Conservation (phyloP, 1,140 invertebrate species). For the Cotesia chilonis region DNA sequence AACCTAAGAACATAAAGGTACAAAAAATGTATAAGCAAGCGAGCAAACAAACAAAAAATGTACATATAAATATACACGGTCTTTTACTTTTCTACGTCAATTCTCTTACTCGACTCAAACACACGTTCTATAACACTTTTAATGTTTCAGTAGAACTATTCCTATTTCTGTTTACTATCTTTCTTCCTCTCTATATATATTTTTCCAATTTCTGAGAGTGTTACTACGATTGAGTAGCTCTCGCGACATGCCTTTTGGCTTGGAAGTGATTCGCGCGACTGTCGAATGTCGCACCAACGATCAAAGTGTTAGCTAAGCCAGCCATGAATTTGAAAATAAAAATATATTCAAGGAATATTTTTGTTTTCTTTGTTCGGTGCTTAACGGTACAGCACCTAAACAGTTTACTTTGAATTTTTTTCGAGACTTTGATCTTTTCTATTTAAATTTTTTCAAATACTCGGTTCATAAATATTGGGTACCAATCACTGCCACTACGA, state of each 20-base stretch:
- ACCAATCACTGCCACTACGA: too few species aligned
- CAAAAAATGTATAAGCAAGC: conserved; percentile 45
- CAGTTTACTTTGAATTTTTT: not conserved
- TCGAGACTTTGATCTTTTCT: not conserved
- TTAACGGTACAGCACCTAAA: not conserved
- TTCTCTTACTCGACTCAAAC: not conserved
- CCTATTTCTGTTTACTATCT: conserved; percentile 8
- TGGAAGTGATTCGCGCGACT: conserved; percentile 32
- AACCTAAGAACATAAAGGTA: conserved; percentile 67
- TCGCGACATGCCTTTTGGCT: conserved; percentile 22
- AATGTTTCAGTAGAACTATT: conserved; percentile 8
- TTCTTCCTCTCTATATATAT: conserved; percentile 6
- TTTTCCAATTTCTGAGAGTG: conserved; percentile 23
- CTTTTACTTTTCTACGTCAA: not conserved
- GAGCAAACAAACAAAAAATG: conserved; percentile 14
- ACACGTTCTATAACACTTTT: conserved; percentile 6
- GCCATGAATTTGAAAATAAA: not conserved
- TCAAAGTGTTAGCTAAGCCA: conserved; percentile 36
- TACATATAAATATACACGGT: conserved; percentile 6
- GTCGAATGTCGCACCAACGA: conserved; percentile 38
- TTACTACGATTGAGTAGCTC: conserved; percentile 25
- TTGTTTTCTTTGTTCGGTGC: not conserved
- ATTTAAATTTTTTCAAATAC: not conserved
- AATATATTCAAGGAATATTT: not conserved
- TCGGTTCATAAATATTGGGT: too few species aligned